A percentile compares a stretch with the other conserved stretches of the same genome.
Evolutionary conservation across 2,888 invertebrate genomes (phyloP).

Genomic region (Aplocera efformata): DNA sequence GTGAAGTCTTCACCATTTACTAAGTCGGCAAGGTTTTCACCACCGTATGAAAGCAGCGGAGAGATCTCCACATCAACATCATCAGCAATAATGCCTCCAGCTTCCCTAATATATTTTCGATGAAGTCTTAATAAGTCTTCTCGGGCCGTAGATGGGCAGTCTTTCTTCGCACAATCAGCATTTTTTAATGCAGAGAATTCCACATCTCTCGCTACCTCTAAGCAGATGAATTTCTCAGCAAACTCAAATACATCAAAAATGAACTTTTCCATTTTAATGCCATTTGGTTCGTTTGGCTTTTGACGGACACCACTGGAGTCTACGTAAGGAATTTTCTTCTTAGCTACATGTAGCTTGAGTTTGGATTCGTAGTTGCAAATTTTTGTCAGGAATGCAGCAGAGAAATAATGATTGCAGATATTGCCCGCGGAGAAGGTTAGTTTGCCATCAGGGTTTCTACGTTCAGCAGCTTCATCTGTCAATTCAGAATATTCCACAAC

Average conservation of each 20-base stretch:
- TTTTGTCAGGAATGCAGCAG: constrained; percentile 88
- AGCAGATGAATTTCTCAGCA: constrained; percentile 93
- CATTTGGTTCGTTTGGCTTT: constrained; percentile 92
- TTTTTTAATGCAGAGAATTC: constrained; percentile 99
- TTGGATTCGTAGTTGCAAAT: constrained; percentile 87
- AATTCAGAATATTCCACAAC: constrained; percentile 99
- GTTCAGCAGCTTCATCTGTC: constrained; percentile 91
- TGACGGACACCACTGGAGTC: constrained; percentile 85
- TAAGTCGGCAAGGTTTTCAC: constrained; percentile 88
- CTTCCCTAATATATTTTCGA: constrained; percentile 87
- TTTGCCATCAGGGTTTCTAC: constrained; percentile 87
- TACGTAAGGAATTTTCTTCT: constrained; percentile 96
- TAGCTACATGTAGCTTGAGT: constrained; percentile 95
- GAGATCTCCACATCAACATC: constrained; percentile 92
- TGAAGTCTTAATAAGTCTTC: constrained; percentile 89
- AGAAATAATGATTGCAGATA: constrained; percentile 99
- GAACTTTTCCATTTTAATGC: constrained; percentile 99
- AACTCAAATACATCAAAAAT: constrained; percentile 99
- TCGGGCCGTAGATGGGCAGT: constrained; percentile 93
- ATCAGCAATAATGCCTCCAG: constrained; percentile 87
- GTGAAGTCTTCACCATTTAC: constrained; percentile 84
- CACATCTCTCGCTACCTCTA: constrained; percentile 94
- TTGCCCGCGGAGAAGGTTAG: constrained; percentile 96
- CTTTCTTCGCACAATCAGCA: constrained; percentile 90
- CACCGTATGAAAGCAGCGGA: constrained; percentile 93